These are phyloP conservation scores for Anodontia alba DNA, from an alignment of 2,888 invertebrate species.

Conservation along the genomic window DNA sequence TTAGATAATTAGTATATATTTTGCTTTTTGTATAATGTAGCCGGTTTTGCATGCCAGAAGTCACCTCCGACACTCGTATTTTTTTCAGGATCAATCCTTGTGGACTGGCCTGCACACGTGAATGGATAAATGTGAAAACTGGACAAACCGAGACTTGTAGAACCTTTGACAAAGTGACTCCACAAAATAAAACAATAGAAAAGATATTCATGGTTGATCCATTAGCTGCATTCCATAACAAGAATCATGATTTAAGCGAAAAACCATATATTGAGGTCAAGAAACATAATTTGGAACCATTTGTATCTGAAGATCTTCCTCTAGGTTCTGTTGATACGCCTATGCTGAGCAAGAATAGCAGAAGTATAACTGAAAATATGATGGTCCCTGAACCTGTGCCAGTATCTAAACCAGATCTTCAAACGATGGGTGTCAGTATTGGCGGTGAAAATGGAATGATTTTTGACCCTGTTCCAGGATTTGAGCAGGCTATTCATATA, in stretches of 20 bases:
- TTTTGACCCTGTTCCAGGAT: too few species aligned
- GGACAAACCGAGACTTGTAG: conserved; percentile 41
- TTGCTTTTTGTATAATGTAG: too few species aligned
- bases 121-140: conserved; percentile 51
- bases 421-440: too few species aligned
- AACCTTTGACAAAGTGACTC: conserved; percentile 36
- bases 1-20: too few species aligned
- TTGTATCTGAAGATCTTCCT: background rate
- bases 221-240: background rate
- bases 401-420: background rate
- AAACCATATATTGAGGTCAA: conserved; percentile 4
- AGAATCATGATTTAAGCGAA: background rate
- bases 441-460: too few species aligned
- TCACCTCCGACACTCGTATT: too few species aligned
- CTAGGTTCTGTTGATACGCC: background rate
- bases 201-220: conserved; percentile 35
- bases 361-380: too few species aligned
- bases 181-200: background rate
- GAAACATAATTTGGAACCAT: background rate
- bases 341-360: background rate
- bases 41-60: too few species aligned
- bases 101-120: conserved; percentile 34
- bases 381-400: too few species aligned
- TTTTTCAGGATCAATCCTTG: conserved; percentile 52
- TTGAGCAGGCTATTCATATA: too few species aligned